These are phyloP conservation scores for Chloromyia formosa DNA, from an alignment of 2,888 invertebrate species.

Conservation along the genomic window DNA sequence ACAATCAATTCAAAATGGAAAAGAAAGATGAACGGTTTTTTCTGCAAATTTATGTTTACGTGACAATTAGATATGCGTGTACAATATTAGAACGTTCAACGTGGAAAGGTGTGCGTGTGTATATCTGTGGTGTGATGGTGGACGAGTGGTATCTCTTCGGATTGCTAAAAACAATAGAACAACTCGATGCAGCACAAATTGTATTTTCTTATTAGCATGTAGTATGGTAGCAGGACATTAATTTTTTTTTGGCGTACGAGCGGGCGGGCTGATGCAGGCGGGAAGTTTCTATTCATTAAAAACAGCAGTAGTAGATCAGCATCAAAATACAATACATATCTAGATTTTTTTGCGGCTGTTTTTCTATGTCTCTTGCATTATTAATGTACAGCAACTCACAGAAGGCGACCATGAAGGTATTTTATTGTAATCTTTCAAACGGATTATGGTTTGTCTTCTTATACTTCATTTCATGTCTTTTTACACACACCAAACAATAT, in stretches of 20 bases:
- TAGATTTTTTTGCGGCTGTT: conserved; percentile 5
- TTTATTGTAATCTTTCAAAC: conserved; percentile 2
- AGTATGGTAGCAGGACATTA: conserved; percentile 34
- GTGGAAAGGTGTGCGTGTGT: conserved; percentile 6
- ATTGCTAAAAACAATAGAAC: conserved; percentile 17
- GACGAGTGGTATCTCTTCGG: background rate
- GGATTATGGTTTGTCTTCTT: too few species aligned
- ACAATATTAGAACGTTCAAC: background rate
- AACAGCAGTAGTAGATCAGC: conserved; percentile 39
- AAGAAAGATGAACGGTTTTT: too few species aligned
- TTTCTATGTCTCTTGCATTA: conserved; percentile 9
- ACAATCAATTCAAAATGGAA: too few species aligned
- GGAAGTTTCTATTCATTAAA: conserved; percentile 8
- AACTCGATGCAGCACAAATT: conserved; percentile 35
- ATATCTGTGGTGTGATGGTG: conserved; percentile 5
- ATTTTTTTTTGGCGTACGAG: conserved; percentile 33
- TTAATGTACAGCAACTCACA: conserved; percentile 24
- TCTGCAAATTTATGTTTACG: too few species aligned
- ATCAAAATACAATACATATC: conserved; percentile 34
- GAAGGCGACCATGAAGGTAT: conserved; percentile 17
- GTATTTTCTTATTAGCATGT: background rate
- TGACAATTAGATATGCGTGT: too few species aligned
- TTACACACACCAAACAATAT: conserved; percentile 41
- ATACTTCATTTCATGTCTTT: conserved; percentile 7
- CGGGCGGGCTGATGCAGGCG: conserved; percentile 35